These are phyloP conservation scores for Bombylius discolor DNA, from an alignment of 2,888 invertebrate species.

Conservation along the genomic window DNA sequence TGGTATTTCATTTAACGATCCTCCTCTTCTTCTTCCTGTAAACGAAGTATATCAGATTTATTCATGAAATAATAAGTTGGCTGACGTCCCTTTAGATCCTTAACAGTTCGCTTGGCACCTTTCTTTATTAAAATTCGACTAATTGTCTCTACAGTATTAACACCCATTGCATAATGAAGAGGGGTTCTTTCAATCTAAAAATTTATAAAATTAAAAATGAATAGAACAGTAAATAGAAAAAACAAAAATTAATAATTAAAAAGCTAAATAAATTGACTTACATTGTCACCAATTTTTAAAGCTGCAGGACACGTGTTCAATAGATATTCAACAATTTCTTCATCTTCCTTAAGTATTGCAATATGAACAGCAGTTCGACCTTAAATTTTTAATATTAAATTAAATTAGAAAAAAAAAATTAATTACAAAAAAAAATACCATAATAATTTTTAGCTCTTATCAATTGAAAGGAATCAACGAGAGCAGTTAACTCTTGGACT, in stretches of 20 bases:
- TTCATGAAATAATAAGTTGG: constrained; percentile 89
- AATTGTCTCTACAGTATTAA: constrained; percentile 67
- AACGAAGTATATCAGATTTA: constrained; percentile 69
- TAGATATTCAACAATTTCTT: constrained; percentile 66
- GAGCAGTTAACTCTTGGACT: constrained; percentile 43
- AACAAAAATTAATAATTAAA: background rate
- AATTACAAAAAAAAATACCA: constrained; percentile 19
- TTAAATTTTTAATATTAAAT: constrained; percentile 7
- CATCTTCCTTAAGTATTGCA: constrained; percentile 71
- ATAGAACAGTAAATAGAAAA: background rate
- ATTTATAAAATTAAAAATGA: background rate
- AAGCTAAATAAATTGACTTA: constrained; percentile 28
- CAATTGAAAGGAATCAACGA: constrained; percentile 27
- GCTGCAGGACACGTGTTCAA: constrained; percentile 59
- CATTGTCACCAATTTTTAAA: constrained; percentile 70
- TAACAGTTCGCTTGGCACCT: constrained; percentile 68
- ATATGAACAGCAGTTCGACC: constrained; percentile 73
- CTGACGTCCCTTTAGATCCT: constrained; percentile 79
- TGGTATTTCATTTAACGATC: constrained; percentile 21
- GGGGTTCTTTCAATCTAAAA: constrained; percentile 71
- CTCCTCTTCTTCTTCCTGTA: constrained; percentile 71
- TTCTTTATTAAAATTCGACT: constrained; percentile 68
- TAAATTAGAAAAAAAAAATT: background rate
- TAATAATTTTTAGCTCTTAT: constrained; percentile 35
- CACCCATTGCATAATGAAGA: constrained; percentile 83